Evolutionary conservation across 2,113 vertebrate species (phyloP).

Genomic region (Brachirus orientalis): DNA sequence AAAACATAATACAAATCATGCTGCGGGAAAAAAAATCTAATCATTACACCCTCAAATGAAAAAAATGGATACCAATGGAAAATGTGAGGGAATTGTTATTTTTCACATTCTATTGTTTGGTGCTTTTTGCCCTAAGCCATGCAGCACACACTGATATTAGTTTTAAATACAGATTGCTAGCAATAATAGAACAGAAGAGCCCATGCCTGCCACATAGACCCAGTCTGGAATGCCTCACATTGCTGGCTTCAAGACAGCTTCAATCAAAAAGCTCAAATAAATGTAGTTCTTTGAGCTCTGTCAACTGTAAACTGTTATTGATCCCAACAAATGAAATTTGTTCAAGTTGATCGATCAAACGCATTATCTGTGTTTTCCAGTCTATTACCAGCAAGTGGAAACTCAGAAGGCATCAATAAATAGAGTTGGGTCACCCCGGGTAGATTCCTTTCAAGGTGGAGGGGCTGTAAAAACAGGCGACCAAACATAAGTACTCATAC

Average conservation of each 20-base stretch:
- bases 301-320: constrained; percentile 99
- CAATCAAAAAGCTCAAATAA: constrained; percentile 96
- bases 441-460: constrained; percentile 80
- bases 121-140: constrained; percentile 87
- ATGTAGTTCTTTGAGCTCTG: constrained; percentile 92
- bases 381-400: constrained; percentile 96
- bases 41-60: constrained; percentile 80
- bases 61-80: constrained; percentile 79
- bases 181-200: constrained; percentile 82
- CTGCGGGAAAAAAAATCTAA: constrained; percentile 79
- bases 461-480: constrained; percentile 75
- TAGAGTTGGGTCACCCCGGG: constrained; percentile 84
- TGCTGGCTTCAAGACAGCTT: constrained; percentile 85
- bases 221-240: constrained; percentile 80
- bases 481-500: constrained; percentile 79
- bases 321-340: constrained; percentile 98
- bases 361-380: constrained; percentile 95
- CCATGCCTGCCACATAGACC: constrained; percentile 81
- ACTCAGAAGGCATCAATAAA: constrained; percentile 90
- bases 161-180: constrained; percentile 92
- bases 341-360: constrained; percentile 99
- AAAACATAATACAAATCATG: constrained; percentile 82
- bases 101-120: constrained; percentile 84
- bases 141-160: constrained; percentile 82
- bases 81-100: constrained; percentile 82